A percentile compares a stretch with the other conserved stretches of the same genome.
phyloP scores from a whole-genome alignment of 2,113 vertebrate species.

The Lophochroa leadbeateri region DNA sequence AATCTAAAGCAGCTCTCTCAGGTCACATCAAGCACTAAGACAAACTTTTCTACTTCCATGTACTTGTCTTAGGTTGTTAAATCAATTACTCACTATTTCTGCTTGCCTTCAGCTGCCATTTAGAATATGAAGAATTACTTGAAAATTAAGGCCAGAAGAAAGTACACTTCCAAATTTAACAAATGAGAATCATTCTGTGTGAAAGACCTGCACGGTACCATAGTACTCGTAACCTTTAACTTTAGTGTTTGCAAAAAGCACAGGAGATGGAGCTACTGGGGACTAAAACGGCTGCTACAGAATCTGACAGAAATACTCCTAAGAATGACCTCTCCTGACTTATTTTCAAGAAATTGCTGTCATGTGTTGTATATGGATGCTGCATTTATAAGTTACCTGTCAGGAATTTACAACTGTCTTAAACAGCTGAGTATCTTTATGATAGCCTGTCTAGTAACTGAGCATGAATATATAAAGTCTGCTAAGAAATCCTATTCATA shows the following conservation, averaged over 20 bases:
- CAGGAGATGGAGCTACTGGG: constrained; percentile 26
- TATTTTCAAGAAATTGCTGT: constrained; percentile 13
- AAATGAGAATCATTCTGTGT: constrained; percentile 62
- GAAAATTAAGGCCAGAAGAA: constrained; percentile 65
- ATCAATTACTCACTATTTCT: constrained; percentile 75
- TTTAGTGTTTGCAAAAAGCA: background rate
- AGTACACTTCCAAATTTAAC: constrained; percentile 61
- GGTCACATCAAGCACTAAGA: constrained; percentile 77
- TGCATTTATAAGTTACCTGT: background rate
- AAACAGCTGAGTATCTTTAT: background rate
- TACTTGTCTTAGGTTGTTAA: constrained; percentile 83
- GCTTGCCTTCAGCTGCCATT: constrained; percentile 69
- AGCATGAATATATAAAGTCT: background rate
- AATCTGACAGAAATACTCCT: constrained; percentile 12
- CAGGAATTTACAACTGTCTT: background rate
- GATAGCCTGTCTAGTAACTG: background rate
- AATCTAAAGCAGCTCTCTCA: constrained; percentile 75
- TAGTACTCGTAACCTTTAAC: constrained; percentile 38
- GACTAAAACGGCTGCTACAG: background rate
- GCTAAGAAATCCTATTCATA: background rate
- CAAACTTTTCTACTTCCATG: constrained; percentile 73
- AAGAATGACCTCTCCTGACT: constrained; percentile 8
- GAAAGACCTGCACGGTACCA: constrained; percentile 24
- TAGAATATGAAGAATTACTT: constrained; percentile 56
- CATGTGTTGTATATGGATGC: background rate